Evolutionary conservation across 2,888 invertebrate genomes (phyloP).

Genomic region (Andrena trimmerana): DNA sequence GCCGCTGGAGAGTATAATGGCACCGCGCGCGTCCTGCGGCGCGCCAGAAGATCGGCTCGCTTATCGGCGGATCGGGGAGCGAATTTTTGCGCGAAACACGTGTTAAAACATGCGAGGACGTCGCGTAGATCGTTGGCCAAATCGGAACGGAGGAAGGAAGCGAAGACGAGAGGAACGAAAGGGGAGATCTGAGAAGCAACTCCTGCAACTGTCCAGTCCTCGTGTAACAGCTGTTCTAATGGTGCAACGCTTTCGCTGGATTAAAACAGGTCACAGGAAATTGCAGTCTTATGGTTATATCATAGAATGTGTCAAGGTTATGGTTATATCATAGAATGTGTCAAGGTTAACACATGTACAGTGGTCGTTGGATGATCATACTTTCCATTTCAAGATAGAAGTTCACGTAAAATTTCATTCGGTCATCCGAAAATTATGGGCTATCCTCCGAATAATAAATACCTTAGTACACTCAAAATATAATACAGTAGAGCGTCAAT

Average conservation of each 20-base stretch:
- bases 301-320: neutral
- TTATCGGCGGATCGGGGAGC: constrained; percentile 76
- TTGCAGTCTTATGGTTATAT: neutral
- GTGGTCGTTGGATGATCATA: too few relatives aligned
- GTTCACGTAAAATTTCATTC: too few relatives aligned
- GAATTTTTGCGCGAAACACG: constrained; percentile 81
- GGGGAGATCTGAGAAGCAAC: neutral
- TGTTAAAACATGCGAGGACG: constrained; percentile 77
- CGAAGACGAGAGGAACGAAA: constrained; percentile 21
- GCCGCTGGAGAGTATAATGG: constrained; percentile 65
- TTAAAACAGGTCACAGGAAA: neutral
- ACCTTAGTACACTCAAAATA: too few relatives aligned
- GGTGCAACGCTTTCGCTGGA: neutral
- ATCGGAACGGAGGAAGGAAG: constrained; percentile 5
- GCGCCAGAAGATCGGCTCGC: constrained; percentile 56
- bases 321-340: neutral
- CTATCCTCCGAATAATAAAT: too few relatives aligned
- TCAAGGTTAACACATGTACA: too few relatives aligned
- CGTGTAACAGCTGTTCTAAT: constrained; percentile 44
- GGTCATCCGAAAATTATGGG: too few relatives aligned
- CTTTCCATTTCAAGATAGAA: too few relatives aligned
- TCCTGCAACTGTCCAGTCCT: neutral
- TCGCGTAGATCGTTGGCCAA: constrained; percentile 54
- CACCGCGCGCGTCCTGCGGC: constrained; percentile 50
- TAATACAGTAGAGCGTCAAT: too few relatives aligned